These are phyloP conservation scores for Centroberyx gerrardi DNA, from an alignment of 2,797 vertebrate genomes.

Conservation along the genomic window DNA sequence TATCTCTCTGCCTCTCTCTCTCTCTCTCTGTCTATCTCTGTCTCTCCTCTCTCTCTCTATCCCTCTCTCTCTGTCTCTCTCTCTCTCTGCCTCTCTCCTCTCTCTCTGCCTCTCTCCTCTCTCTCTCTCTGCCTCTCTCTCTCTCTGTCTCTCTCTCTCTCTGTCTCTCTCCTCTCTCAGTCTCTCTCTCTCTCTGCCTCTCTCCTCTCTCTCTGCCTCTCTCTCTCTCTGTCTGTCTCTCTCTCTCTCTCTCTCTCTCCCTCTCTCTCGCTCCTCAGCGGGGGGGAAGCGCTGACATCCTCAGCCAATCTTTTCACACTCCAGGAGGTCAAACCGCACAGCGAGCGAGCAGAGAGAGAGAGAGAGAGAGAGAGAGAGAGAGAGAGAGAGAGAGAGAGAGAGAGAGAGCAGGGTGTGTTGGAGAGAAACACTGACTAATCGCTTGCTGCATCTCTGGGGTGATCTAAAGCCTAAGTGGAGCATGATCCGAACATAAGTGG, in stretches of 20 bases:
- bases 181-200: no score
- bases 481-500: background rate
- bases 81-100: background rate
- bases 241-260: conserved; percentile 6
- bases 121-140: background rate
- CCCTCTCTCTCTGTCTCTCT: background rate
- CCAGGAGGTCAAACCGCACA: background rate
- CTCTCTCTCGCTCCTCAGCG: background rate
- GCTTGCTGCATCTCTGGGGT: background rate
- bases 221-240: background rate
- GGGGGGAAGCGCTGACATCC: conserved; percentile 21
- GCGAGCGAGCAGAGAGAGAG: background rate
- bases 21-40: no score
- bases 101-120: conserved; percentile 5
- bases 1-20: conserved; percentile 8
- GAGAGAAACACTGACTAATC: background rate
- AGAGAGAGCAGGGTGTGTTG: background rate
- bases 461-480: background rate
- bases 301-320: background rate
- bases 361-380: background rate
- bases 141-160: background rate
- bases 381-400: background rate
- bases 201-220: background rate
- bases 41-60: no score
- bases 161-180: background rate